phyloP scores from a whole-genome alignment of 2,797 vertebrate species.

The Oreochromis grahami region DNA sequence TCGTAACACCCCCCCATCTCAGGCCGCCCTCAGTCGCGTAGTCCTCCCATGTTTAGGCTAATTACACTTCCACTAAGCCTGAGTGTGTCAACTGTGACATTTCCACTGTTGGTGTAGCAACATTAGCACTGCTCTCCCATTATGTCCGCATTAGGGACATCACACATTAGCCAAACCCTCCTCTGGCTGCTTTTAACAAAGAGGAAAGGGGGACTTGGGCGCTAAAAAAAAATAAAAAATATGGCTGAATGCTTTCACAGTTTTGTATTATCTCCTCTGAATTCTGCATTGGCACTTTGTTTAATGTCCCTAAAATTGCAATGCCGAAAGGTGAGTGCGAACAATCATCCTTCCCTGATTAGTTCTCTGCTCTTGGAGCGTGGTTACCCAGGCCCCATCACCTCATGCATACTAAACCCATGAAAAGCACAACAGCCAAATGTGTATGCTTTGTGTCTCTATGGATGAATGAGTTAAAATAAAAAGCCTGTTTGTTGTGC shows the following conservation, averaged over 20 bases:
- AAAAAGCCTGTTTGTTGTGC: conserved; percentile 39
- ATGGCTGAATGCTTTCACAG: conserved; percentile 15
- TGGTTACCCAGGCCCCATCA: conserved; percentile 11
- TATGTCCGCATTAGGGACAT: conserved; percentile 43
- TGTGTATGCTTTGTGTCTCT: conserved; percentile 34
- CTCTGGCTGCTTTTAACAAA: conserved; percentile 27
- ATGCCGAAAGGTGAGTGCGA: conserved; percentile 51
- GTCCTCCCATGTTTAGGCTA: conserved; percentile 43
- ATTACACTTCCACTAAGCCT: conserved; percentile 36
- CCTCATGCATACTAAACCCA: conserved; percentile 53
- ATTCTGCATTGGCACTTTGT: conserved; percentile 41
- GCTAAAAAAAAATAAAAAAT: neutral
- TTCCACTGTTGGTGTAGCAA: conserved; percentile 40
- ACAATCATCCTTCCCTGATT: conserved; percentile 58
- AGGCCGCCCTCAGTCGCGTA: neutral
- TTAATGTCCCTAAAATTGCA: conserved; percentile 43
- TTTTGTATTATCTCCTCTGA: conserved; percentile 24
- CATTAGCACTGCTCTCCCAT: conserved; percentile 36
- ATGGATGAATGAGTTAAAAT: conserved; percentile 29
- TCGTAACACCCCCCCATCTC: neutral
- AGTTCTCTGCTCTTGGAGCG: conserved; percentile 36
- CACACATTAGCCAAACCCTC: conserved; percentile 32
- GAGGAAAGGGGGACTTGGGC: neutral
- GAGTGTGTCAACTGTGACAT: conserved; percentile 48
- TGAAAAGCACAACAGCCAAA: conserved; percentile 18